A percentile compares a stretch with the other conserved stretches of the same genome.
These are phyloP conservation scores for Sitophilus oryzae DNA, from an alignment of 1,140 invertebrate genomes.

Conservation along the genomic window DNA sequence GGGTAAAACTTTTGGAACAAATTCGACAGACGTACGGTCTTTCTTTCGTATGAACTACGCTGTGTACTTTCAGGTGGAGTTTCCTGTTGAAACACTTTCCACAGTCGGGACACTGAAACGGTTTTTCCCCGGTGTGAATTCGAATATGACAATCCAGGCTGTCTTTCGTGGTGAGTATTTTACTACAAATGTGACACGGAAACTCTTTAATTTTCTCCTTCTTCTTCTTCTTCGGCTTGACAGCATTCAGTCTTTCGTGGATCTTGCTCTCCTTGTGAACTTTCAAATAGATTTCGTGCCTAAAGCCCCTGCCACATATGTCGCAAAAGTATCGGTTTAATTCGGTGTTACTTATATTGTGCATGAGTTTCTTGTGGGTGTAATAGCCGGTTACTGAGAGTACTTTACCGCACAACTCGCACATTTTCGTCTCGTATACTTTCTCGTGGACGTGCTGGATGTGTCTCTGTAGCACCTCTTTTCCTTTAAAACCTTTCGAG, in stretches of 20 bases:
- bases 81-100: conserved; percentile 61
- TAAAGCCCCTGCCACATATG: conserved; percentile 32
- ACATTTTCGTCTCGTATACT: too few relatives aligned
- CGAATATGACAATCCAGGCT: conserved; percentile 46
- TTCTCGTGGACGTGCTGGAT: conserved; percentile 62
- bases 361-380: conserved; percentile 53
- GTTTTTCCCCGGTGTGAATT: conserved; percentile 49
- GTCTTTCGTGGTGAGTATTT: conserved; percentile 45
- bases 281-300: conserved; percentile 6
- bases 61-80: conserved; percentile 37
- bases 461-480: too few relatives aligned
- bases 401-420: too few relatives aligned
- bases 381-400: too few relatives aligned
- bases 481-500: too few relatives aligned
- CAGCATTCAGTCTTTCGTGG: too few relatives aligned
- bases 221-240: too few relatives aligned
- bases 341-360: conserved; percentile 48
- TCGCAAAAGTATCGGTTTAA: too few relatives aligned
- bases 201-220: too few relatives aligned
- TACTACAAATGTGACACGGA: conserved; percentile 41
- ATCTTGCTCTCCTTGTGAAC: conserved; percentile 7
- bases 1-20: conserved; percentile 30
- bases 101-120: conserved; percentile 52
- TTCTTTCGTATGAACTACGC: conserved; percentile 30
- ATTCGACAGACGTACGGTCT: conserved; percentile 22